Evolutionary conservation across 2,797 vertebrate genomes (phyloP).

Genomic region (Gallirallus australis): DNA sequence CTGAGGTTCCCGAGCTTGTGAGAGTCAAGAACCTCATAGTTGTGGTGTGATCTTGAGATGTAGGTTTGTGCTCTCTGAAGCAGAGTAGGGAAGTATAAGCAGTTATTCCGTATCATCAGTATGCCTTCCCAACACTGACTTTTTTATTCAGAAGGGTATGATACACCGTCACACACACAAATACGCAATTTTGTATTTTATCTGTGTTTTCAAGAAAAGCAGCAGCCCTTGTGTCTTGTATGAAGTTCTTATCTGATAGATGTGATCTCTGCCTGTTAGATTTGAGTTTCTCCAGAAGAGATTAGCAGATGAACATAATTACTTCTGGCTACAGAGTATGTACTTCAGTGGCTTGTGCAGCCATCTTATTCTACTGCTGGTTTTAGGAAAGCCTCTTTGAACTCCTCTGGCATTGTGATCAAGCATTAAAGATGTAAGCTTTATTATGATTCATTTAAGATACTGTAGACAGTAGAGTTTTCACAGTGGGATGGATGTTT

Average conservation of each 20-base stretch:
- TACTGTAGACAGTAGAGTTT: not conserved
- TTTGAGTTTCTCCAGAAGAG: not conserved
- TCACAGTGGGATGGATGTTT: not conserved
- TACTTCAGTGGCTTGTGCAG: not conserved
- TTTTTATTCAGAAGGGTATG: not conserved
- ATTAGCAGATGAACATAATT: conserved; percentile 14
- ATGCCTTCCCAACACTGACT: not conserved
- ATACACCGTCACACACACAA: fast-evolving
- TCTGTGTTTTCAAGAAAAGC: not conserved
- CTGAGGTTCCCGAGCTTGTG: not conserved
- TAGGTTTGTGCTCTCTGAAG: not conserved
- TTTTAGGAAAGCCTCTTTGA: conserved; percentile 27
- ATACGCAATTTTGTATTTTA: not conserved
- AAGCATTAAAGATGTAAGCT: conserved; percentile 37
- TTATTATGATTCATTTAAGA: conserved; percentile 23
- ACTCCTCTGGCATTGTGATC: conserved; percentile 6
- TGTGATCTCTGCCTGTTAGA: conserved; percentile 1
- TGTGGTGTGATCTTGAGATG: fast-evolving
- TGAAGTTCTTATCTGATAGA: not conserved
- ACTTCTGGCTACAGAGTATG: conserved; percentile 43
- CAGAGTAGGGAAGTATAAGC: not conserved
- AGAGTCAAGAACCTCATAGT: not conserved
- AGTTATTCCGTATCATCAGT: not conserved
- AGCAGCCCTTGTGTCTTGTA: not conserved
- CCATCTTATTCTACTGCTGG: not conserved